Evolutionary conservation across 2,888 invertebrate genomes (phyloP), one percentile per base, ranked within the genome.

Genomic region (Scrobipalpa atriplicella): DNA sequence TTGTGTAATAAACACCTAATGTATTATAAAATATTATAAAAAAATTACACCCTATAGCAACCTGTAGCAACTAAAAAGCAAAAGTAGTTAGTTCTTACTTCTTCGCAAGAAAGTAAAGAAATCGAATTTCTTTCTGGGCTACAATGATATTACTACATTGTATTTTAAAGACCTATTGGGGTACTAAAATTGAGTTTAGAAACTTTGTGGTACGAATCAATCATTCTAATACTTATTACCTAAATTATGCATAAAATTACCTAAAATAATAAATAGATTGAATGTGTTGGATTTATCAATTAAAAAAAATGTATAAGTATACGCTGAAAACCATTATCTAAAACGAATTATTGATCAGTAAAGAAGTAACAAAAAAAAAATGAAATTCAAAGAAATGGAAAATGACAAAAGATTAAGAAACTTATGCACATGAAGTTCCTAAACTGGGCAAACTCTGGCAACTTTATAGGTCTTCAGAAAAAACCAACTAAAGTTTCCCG

Each of bases 401-500:
- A 47, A 16, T 6, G 47, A 47, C 6, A 1, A 16, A 47, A 47
- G 43, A 13, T 43, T 43, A 13, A 10, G n/a, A n/a, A 47, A 3
- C 16, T 16, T 11, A 19, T 10, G 19, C 19, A 13, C 11, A 56
- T 9, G 13, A 21, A 13, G 13, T 56, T 3, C 3, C 6, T 6
- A 29, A 21, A 56, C 54, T 56, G 54, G 13, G 21, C 21, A 56
- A 56, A 58, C 36, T 58, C n/a, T 29, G 38, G 3, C 29, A 47
- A 47, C 58, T 38, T 58, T 13, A 29, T n/a, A 56, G 13, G 19
- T n/a, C 13, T 3, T 36, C 11, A 36, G 47, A 62, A 62, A 47
- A 47, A 62, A 38, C 29, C 16, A 19, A 62, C 19, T 8, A 62
- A 47, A 61, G 19, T 41, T 62, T 29, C 8, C 21, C 21, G n/a